Base-by-base conservation (phyloP, 1,140 invertebrate species). In the Drosophila cardini region DNA sequence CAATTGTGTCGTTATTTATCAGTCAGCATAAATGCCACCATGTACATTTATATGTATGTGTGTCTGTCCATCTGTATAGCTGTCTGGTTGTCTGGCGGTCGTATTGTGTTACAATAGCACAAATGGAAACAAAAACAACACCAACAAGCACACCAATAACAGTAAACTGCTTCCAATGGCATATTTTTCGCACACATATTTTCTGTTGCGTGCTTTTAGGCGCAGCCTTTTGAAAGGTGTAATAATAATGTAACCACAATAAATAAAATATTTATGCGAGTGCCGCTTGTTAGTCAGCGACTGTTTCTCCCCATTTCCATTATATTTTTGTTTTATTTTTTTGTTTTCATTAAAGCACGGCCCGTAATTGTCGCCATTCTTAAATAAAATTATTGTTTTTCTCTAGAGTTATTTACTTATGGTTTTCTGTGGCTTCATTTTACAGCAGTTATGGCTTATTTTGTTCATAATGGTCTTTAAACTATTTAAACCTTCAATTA, bases 1-100 rank as follows among this genome's bases (percentile, higher is more conserved):
- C 82, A 85, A 85, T 85, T 86, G 75, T 76, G 78, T 85, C 83
- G 71, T 86, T 85, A 81, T 85, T 81, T 85, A 85, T 86, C 82
- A 85, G 81, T 53, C 69, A 75, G 73, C 82, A 78, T 60, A 78
- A 81, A 78, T 73, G 46, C 38, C 58, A 42, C 30, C 30, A 26
- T 70, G 62, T 42, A 30, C 30, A 56, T 32, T 13, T 18, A 34
- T 80, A 38, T 63, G 53, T 43, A 26, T 52, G 36, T 32, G 21
- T 10, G 48, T 42, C 16, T 38, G 36, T 38, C 1, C 9, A 10
- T 38, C 9, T 38, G 10, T 26, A 4, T 67, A 42, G 16, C 18
- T 61, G 16, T 4, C 11, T 53, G 13, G 34, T 7, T 30, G 45
- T 18, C 62, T 55, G 60, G 13, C 18, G 38, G 61, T 18, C 61